Evolutionary conservation across 2,113 vertebrate species (phyloP).

Genomic region (Anolis sagrei): DNA sequence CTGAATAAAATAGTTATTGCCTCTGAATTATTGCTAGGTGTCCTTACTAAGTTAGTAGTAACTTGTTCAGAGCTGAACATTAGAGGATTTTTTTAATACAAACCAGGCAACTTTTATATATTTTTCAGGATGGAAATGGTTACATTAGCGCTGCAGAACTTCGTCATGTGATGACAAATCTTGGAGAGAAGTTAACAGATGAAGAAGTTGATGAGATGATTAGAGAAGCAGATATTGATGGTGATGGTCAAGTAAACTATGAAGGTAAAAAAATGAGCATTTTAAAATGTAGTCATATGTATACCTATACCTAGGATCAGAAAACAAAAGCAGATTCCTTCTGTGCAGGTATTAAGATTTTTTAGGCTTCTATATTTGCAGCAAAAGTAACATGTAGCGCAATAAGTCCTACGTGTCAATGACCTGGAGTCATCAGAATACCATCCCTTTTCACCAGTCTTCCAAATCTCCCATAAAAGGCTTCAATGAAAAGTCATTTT

Average conservation of each 20-base stretch:
- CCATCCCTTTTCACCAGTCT: neutral
- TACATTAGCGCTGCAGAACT: constrained; percentile 99
- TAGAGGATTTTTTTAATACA: neutral
- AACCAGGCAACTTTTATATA: constrained; percentile 17
- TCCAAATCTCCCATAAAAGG: neutral
- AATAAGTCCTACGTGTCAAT: neutral
- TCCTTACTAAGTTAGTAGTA: neutral
- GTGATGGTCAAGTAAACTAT: constrained; percentile 99
- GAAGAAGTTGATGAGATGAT: constrained; percentile 99
- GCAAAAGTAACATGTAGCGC: neutral
- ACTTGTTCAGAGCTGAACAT: neutral
- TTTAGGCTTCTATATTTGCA: neutral
- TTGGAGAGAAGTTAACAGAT: constrained; percentile 98
- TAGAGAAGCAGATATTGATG: constrained; percentile 99
- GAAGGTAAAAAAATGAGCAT: constrained; percentile 85
- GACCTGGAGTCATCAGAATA: neutral
- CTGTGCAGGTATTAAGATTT: neutral
- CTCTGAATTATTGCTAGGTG: neutral
- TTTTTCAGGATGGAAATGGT: constrained; percentile 92
- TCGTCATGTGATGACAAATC: constrained; percentile 99
- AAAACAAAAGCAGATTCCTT: neutral
- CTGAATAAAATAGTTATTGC: neutral
- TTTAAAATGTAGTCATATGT: neutral
- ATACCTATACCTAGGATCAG: neutral
- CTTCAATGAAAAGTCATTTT: neutral